Evolutionary conservation across 1,140 invertebrate species (phyloP), one percentile per base, ranked within the genome.

Genomic region (Pollicipes pollicipes): DNA sequence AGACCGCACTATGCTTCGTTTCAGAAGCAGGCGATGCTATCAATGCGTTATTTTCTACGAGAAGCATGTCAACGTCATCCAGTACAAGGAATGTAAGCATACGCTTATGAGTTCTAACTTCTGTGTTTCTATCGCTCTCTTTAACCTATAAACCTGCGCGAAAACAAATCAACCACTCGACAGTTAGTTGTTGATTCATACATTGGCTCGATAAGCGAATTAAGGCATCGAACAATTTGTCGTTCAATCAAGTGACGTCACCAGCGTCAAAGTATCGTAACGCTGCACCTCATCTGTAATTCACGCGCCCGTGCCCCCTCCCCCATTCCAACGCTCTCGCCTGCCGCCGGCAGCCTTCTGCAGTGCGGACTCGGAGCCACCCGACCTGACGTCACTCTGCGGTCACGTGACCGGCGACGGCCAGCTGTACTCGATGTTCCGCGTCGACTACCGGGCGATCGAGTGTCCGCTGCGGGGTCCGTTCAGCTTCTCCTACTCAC

Each of bases 341-440:
- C 45, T 6, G 45, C 45, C 6, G 2, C 21, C 21, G 45, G 45
- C 45, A 58, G 45, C 45, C 2, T 58, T 58, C 45, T 58, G 45
- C 45, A 58, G 21, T 24, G 13, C 45, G 17, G 45, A 58, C 45
- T 58, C 45, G 45, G 21, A 58, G 45, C 45, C 45, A 21, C 45
- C 45, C 45, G 45, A 58, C 45, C 70, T 75, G 30, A 66, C 29
- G 24, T 30, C 69, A 37, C 72, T 93, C 71, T 93, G 91, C 80
- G 88, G 88, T 58, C 85, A 88, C 74, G 93, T 93, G 78, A 90
- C 89, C 4, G 90, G 91, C 24, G 91, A 94, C 81, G 90, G 90
- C 8, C 82, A 90, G 69, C 84, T 93, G 0, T 91, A 88, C 79
- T 91, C 90, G 68, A 89, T 94, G 86, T 93, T 95, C 80, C 83